Evolutionary conservation across 2,888 invertebrate species (phyloP).

Genomic region (Mechanitis messenoides): DNA sequence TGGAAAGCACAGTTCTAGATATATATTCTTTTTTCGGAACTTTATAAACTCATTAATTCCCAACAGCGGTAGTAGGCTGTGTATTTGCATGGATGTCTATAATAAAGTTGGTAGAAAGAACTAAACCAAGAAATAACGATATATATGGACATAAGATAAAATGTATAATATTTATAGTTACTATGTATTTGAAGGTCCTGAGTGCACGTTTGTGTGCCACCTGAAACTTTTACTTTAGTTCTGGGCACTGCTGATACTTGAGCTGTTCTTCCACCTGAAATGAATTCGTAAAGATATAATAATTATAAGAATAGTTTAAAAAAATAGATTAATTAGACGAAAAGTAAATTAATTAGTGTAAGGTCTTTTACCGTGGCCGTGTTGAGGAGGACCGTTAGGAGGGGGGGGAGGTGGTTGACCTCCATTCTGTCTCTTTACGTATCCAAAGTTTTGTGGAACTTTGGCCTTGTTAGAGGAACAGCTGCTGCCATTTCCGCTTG

Average conservation of each 20-base stretch:
- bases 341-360: not conserved
- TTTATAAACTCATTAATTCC: too few relatives aligned
- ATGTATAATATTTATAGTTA: slow-evolving; percentile 46
- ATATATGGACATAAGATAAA: too few relatives aligned
- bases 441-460: slow-evolving; percentile 90
- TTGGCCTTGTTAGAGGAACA: slow-evolving; percentile 80
- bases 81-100: too few relatives aligned
- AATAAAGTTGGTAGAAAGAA: too few relatives aligned
- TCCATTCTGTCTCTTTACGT: slow-evolving; percentile 85
- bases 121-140: too few relatives aligned
- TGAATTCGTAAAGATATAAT: not conserved
- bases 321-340: not conserved
- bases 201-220: slow-evolving; percentile 92
- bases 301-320: too few relatives aligned
- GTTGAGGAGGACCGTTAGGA: slow-evolving; percentile 59
- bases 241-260: slow-evolving; percentile 91
- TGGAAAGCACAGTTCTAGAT: too few relatives aligned
- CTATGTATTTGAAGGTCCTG: slow-evolving; percentile 84
- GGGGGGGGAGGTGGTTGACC: slow-evolving; percentile 69
- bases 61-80: too few relatives aligned
- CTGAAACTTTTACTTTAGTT: slow-evolving; percentile 92
- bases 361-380: slow-evolving; percentile 42
- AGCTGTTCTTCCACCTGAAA: slow-evolving; percentile 79
- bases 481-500: slow-evolving; percentile 72
- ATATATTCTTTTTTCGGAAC: too few relatives aligned